Conservation (phyloP, 2,888 invertebrate genomes). For the Limnephilus auricula region DNA sequence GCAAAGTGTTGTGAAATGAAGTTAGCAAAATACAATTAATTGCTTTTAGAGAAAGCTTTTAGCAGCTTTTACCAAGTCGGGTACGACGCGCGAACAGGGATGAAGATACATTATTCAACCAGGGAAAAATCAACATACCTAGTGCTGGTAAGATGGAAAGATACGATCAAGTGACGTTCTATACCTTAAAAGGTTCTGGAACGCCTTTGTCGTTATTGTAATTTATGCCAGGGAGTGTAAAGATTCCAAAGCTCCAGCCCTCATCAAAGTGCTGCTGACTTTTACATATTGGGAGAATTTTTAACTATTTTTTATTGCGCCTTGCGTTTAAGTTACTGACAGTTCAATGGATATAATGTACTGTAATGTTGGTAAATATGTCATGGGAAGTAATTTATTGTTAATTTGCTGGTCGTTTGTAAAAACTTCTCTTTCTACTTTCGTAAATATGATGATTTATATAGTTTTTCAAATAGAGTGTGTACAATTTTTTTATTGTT, state of each 20-base stretch:
- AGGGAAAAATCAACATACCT: conserved; percentile 56
- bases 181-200: conserved; percentile 34
- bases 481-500: background rate
- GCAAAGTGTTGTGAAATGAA: conserved; percentile 71
- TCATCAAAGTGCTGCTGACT: background rate
- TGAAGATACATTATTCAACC: conserved; percentile 63
- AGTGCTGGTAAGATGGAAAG: conserved; percentile 5
- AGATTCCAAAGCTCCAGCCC: background rate
- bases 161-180: conserved; percentile 32
- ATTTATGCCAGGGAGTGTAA: conserved; percentile 1
- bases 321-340: background rate
- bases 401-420: background rate
- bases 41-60: conserved; percentile 80
- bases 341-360: background rate
- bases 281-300: background rate
- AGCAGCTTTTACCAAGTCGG: conserved; percentile 78
- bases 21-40: conserved; percentile 78
- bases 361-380: background rate
- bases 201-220: background rate
- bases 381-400: background rate
- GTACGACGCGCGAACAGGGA: conserved; percentile 67
- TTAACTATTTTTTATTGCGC: background rate
- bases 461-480: background rate
- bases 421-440: no score
- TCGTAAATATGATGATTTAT: no score